Evolutionary conservation across 2,888 invertebrate genomes (phyloP).

Genomic region (Eristalinus aeneus): DNA sequence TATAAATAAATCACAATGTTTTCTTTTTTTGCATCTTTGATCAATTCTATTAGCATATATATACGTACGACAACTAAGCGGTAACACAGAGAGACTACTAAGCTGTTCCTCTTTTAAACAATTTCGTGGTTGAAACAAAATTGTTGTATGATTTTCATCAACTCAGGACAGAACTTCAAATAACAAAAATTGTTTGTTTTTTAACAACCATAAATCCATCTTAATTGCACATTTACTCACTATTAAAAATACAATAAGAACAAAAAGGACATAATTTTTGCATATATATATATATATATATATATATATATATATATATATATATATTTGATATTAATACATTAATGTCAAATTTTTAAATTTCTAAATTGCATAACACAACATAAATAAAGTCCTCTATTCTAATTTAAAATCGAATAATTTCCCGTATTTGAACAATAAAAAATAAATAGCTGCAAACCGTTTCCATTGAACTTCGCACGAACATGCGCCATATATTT

Average conservation of each 20-base stretch:
- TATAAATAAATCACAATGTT: too few species aligned
- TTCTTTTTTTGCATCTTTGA: background rate
- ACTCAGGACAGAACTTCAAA: background rate
- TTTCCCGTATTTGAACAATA: slow-evolving; percentile 18
- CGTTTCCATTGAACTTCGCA: slow-evolving; percentile 38
- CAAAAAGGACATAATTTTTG: slow-evolving; percentile 11
- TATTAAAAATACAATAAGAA: slow-evolving; percentile 10
- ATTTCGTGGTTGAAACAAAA: background rate
- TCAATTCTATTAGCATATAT: background rate
- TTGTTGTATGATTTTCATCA: too few species aligned
- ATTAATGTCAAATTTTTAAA: background rate
- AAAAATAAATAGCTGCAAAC: slow-evolving; percentile 34
- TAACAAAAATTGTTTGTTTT: too few species aligned
- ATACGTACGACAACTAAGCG: background rate
- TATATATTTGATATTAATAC: background rate
- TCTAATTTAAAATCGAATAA: slow-evolving; percentile 16
- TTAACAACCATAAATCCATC: slow-evolving; percentile 15
- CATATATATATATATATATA: background rate
- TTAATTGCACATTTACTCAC: slow-evolving; percentile 7
- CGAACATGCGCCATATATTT: slow-evolving; percentile 56
- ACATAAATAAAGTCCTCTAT: background rate
- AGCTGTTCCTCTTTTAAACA: background rate
- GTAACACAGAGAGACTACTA: too few species aligned
- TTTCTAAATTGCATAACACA: slow-evolving; percentile 5
- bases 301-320: background rate